These are phyloP conservation scores for Mallotus villosus DNA, from an alignment of 2,797 vertebrate species.

Conservation along the genomic window DNA sequence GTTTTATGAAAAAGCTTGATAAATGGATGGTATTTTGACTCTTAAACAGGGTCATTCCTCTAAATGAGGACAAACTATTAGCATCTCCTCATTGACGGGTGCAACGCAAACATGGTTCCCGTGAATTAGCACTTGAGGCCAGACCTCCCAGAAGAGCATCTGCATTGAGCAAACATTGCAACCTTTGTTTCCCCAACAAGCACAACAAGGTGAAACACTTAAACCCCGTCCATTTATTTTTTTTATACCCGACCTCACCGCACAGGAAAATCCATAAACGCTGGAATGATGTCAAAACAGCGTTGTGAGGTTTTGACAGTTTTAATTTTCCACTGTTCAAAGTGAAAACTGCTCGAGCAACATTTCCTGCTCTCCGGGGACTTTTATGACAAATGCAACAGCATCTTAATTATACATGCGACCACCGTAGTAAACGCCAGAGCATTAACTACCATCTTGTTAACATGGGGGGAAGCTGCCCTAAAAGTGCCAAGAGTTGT, in stretches of 20 bases:
- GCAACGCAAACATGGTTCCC: constrained; percentile 61
- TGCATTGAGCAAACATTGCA: constrained; percentile 74
- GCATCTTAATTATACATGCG: constrained; percentile 79
- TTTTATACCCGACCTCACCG: constrained; percentile 69
- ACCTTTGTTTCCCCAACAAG: constrained; percentile 70
- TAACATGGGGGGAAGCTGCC: constrained; percentile 70
- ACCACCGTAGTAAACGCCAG: constrained; percentile 69
- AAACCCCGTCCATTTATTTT: constrained; percentile 35
- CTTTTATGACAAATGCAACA: constrained; percentile 63
- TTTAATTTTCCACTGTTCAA: constrained; percentile 80
- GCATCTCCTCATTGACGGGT: constrained; percentile 58
- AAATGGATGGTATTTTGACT: constrained; percentile 36
- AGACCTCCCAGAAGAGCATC: constrained; percentile 79
- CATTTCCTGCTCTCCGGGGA: constrained; percentile 64
- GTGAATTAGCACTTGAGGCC: constrained; percentile 64
- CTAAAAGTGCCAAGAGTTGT: constrained; percentile 69
- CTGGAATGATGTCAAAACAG: constrained; percentile 82
- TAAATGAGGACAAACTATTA: constrained; percentile 49
- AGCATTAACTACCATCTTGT: constrained; percentile 76
- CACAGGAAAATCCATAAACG: constrained; percentile 81
- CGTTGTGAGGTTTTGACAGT: constrained; percentile 73
- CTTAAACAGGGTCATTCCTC: constrained; percentile 17
- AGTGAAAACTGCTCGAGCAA: constrained; percentile 72
- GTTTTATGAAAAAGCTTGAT: constrained; percentile 23
- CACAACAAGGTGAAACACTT: constrained; percentile 73